Conservation (phyloP, 2,797 vertebrate genomes). For the Podargus strigoides region DNA sequence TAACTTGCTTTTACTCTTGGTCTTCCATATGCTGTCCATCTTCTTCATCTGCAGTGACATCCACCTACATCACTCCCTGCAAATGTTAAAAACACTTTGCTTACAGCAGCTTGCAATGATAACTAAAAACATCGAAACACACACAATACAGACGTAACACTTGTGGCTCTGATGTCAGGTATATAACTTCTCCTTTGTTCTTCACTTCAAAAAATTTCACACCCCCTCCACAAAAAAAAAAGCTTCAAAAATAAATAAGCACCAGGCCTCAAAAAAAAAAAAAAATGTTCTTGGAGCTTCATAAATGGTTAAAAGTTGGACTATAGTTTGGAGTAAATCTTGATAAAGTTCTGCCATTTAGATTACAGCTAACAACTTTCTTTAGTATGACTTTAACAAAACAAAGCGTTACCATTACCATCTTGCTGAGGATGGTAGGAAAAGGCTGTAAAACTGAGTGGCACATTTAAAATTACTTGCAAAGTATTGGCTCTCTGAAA, state of each 20-base stretch:
- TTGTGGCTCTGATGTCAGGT: not conserved
- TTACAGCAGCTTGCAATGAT: not conserved
- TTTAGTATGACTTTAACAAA: not conserved
- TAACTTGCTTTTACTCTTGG: not conserved
- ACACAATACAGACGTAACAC: not conserved
- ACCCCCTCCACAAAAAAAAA: not conserved
- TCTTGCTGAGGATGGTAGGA: not conserved
- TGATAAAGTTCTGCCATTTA: not conserved
- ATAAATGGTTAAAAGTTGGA: not conserved
- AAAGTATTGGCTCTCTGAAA: not conserved
- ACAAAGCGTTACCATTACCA: not conserved
- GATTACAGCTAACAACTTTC: not conserved
- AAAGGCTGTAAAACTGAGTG: not conserved
- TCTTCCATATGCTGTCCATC: not conserved
- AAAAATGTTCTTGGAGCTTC: not conserved
- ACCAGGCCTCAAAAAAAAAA: not conserved
- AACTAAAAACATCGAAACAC: not conserved
- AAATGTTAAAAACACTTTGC: not conserved
- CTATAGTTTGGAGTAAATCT: not conserved
- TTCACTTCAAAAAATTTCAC: not conserved
- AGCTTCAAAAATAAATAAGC: not conserved
- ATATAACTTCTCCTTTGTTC: not conserved
- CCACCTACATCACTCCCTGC: not conserved
- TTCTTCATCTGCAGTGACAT: not conserved
- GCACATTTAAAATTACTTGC: not conserved